Conservation (phyloP, 2,113 vertebrate genomes). For the Etheostoma spectabile region DNA sequence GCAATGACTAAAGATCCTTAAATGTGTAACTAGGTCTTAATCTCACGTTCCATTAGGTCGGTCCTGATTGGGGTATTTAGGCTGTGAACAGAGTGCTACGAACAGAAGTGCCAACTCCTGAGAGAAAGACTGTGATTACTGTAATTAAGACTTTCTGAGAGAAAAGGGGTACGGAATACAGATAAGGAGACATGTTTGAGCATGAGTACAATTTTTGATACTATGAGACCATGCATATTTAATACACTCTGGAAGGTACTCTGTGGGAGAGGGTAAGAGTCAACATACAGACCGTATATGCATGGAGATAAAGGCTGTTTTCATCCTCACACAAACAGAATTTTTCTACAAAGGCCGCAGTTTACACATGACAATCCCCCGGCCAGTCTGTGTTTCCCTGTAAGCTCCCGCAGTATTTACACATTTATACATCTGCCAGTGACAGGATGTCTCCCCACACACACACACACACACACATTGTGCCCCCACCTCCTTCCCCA, state of each 20-base stretch:
- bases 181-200: neutral
- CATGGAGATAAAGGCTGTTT: neutral
- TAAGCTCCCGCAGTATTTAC: constrained; percentile 41
- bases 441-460: constrained; percentile 16
- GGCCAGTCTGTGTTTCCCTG: constrained; percentile 10
- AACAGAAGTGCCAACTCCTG: constrained; percentile 61
- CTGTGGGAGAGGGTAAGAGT: neutral
- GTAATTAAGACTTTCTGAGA: constrained; percentile 74
- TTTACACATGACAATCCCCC: constrained; percentile 37
- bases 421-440: constrained; percentile 46
- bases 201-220: constrained; percentile 12
- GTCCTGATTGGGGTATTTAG: constrained; percentile 72
- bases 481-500: neutral
- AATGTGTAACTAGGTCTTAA: constrained; percentile 57
- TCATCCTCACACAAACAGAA: neutral
- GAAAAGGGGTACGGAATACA: constrained; percentile 12
- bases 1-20: constrained; percentile 23
- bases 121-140: constrained; percentile 72
- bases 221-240: constrained; percentile 31
- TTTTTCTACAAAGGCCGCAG: constrained; percentile 5
- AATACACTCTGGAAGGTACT: neutral
- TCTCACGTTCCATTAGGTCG: constrained; percentile 65
- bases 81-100: constrained; percentile 54
- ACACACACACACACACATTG: neutral
- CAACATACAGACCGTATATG: neutral